Base-by-base conservation (phyloP, 2,113 vertebrate genomes). In the Tichodroma muraria region DNA sequence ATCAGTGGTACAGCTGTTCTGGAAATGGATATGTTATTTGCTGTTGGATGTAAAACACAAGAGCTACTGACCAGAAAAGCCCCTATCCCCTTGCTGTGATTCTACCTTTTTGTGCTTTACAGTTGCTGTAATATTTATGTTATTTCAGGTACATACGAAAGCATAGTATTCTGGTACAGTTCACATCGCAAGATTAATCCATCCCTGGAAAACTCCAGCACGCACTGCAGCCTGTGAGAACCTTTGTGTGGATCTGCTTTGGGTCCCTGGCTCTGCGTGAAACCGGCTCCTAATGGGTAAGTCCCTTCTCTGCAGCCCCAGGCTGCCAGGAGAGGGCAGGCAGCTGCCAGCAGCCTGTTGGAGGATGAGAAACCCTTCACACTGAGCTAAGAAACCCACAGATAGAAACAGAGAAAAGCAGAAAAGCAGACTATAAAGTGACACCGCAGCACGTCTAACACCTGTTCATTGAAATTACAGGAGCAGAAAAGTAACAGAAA, bases 261-360 rank as follows among this genome's bases (percentile, higher is more conserved):
- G 56, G 68, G 33, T 66, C 33, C 17, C 49, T 2, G 5, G 20
- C 31, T 65, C 49, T 52, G 38, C n/a, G 3, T 5, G 35, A 84
- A 86, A 23, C 8, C 0, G 0, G 30, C 42, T 88, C 15, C 35
- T 9, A 12, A 44, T 0, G 17, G 42, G n/a, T 23, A 57, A 25
- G 23, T 75, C 50, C 22, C 35, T 40, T 6, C 19, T 81, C 47
- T 27, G 63, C 82, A 47, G 33, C 8, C 8, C 8, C 69, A 8
- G 59, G 70, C 79, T 73, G 71, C 93, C 90, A 64, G 94, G 77
- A 97, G 92, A 90, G 94, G 92, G 80, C 78, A 90, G 88, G 56
- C 89, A 83, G 68, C 47, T 77, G 76, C 80, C 88, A 52, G 70
- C 47, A 78, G 56, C 56, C 33, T 0, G 11, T 33, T 13, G 57